Base-by-base conservation (phyloP, 2,113 vertebrate genomes). In the Lethenteron camtschaticum region DNA sequence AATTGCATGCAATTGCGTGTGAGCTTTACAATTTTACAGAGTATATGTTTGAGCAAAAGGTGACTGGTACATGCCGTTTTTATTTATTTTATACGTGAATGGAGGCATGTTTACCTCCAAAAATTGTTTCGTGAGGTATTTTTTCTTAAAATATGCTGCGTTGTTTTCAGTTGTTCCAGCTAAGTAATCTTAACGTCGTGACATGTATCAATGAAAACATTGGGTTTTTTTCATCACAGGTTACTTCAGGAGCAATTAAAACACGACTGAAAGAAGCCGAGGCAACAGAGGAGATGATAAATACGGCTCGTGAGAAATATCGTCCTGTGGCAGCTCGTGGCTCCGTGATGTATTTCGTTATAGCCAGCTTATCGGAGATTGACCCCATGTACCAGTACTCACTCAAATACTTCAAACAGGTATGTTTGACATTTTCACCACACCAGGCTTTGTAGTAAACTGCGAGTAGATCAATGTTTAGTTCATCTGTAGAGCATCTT, bases 331-430 rank as follows among this genome's bases (percentile, higher is more conserved):
- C 84, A 60, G 79, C 81, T 8, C 81, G 77, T 18, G 83, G 81
- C 58, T 85, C 84, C 3, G 76, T 84, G 56, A 78, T 83, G 72
- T 83, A 84, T 74, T 90, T 87, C 63, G 80, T 84, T 57, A 82
- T 83, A 2, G 80, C 82, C 68, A 82, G 81, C 73, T 81, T 87
- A 14, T 83, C 85, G 2, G 85, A 89, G 74, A 84, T 84, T 18
- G 85, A 87, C 74, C 81, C 81, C 1, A 84, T 85, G 81, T 84
- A 87, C 75, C 84, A 85, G 68, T 86, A 86, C 74, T 86, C 85
- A 13, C 75, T 89, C 24, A 89, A 90, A 72, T 90, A 85, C 75
- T 90, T 89, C 77, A 90, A 88, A 74, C 80, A 88, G 75, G 79
- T 86, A 70, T 70, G 68, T 56, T 69, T 72, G 41, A 41, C 41